Conservation (phyloP, 1,140 invertebrate genomes). For the Sipha flava region DNA sequence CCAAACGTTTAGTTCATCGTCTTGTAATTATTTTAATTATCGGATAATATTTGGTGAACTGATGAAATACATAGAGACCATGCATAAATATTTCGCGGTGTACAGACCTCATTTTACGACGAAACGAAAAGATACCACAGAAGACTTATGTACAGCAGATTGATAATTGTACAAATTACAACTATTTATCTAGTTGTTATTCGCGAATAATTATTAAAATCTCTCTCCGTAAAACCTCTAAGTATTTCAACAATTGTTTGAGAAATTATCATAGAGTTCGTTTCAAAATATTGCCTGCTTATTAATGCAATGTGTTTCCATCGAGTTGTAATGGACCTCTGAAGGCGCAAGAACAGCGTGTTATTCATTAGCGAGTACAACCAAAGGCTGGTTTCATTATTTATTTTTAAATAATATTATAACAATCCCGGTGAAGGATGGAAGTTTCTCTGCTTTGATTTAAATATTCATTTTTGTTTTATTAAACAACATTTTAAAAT, state of each 20-base stretch:
- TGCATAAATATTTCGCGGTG: too few relatives aligned
- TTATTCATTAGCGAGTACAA: neutral
- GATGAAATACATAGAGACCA: too few relatives aligned
- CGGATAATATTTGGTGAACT: too few relatives aligned
- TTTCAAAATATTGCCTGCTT: neutral
- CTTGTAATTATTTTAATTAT: too few relatives aligned
- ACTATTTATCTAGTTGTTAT: neutral
- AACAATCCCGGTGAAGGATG: neutral
- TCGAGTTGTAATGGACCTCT: neutral
- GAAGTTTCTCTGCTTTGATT: neutral
- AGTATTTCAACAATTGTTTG: neutral
- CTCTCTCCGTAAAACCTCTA: neutral
- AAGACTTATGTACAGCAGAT: too few relatives aligned
- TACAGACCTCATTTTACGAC: too few relatives aligned
- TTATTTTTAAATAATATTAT: neutral
- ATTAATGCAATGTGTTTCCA: neutral
- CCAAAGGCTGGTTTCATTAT: neutral
- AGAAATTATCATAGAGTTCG: neutral
- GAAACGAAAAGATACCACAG: too few relatives aligned
- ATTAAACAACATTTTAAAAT: neutral
- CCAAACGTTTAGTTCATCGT: too few relatives aligned
- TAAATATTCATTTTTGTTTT: neutral
- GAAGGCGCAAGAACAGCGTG: neutral
- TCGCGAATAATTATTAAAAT: neutral
- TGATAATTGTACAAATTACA: neutral